Evolutionary conservation across 2,113 vertebrate genomes (phyloP), one percentile per base, ranked within the genome.

Genomic region (Sphaerodactylus townsendi): DNA sequence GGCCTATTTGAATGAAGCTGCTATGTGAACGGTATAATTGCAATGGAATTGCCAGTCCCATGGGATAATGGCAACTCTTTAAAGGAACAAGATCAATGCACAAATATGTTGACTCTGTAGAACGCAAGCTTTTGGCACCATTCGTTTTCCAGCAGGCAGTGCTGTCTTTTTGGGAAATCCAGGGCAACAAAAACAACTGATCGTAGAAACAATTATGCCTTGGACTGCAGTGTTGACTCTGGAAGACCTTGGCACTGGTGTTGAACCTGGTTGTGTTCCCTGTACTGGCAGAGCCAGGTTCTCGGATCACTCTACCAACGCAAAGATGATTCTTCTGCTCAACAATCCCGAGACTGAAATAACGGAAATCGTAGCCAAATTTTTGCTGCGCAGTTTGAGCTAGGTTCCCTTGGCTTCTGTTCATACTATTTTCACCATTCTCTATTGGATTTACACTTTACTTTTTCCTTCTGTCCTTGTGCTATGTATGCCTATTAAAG

Each of bases 61-160:
- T 75, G 23, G 71, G 41, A 33, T 81, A 75, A 76, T 44, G 50
- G 39, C 80, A 77, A 74, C 86, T 46, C 19, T 14, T 84, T 90
- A 84, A 50, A 76, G 64, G 1, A 68, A 25, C 21, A 14, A 39
- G 66, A 68, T 48, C 76, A 62, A 53, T 53, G 35, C 68, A n/a
- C 6, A 39, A 50, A 68, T n/a, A 50, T 87, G 37, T 15, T 77
- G 17, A 70, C 83, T 33, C 53, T 80, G 2, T 1, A 46, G 15
- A 0, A 50, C 9, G 0, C 5, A 79, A 65, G 71, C 25, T 30
- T 65, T n/a, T 53, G 50, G 65, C 35, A n/a, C 35, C n/a, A 15
- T 28, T 14, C 35, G n/a, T 1, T 35, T 88, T 87, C 11, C 44
- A 46, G 0, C 17, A 21, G 76, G 13, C 85, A 85, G 72, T 56